Base-by-base conservation (phyloP, 1,140 invertebrate genomes). In the Agrilus planipennis region DNA sequence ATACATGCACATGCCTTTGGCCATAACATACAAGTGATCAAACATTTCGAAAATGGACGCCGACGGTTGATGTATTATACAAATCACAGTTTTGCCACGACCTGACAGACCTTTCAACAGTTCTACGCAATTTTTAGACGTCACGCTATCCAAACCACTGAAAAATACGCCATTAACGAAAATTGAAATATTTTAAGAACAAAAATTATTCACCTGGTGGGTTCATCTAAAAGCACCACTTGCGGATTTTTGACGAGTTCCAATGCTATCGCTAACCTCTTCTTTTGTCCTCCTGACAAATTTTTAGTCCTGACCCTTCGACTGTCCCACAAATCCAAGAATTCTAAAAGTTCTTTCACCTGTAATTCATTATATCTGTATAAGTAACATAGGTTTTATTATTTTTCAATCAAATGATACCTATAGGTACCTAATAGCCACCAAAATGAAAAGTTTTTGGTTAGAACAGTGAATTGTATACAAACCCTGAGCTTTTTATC, bases 211-310 rank as follows among this genome's bases (percentile, higher is more conserved):
- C 61, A 91, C 88, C 84, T 91, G 4, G 89, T 94, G 28, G 89
- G 89, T 61, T 94, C 90, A 60, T 94, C 90, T 51, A 94, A 80
- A 64, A 92, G 90, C 70, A 94, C 78, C 6, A 93, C 71, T 3
- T 87, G 84, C 5, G 89, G 89, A 64, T 93, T 89, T 54, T 82
- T 88, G 34, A 92, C 68, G 42, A 86, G 58, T 60, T 86, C 82
- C 23, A 90, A 65, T n/a, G 88, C 89, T 36, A 94, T 89, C 2
- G 84, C 81, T 2, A 94, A 66, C 51, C 89, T 70, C 64, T 91
- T 89, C 50, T 77, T 77, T 64, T 93, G 84, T 2, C 90, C 90
- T 19, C 89, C 89, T 2, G 87, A 91, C 4, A 93, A 67, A 41
- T 79, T 72, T n/a, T 63, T 64, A 1, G 78, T 77, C 25, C 76